Base-by-base conservation (phyloP, 1,140 invertebrate genomes). In the Nomia melanderi region DNA sequence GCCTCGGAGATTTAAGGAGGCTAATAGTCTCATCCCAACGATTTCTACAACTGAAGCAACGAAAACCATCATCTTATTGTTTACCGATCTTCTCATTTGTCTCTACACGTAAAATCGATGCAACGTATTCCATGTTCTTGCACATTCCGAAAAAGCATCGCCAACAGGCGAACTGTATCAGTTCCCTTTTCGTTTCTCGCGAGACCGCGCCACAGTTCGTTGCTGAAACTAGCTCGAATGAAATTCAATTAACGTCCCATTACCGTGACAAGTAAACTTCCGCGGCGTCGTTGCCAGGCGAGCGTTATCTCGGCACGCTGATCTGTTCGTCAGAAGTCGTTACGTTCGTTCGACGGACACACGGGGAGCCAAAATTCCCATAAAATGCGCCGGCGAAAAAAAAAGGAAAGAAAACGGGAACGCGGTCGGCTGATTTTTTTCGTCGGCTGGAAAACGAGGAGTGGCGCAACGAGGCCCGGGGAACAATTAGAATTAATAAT, bases 401-500 rank as follows among this genome's bases (percentile, higher is more conserved):
- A n/a, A 20, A 50, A n/a, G 7, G 47, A 50, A n/a, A 6, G 7
- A n/a, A 50, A 50, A 50, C 47, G 5, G 33, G 8, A 11, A 36
- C 57, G 31, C n/a, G 53, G 57, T 12, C 7, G 20, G 1, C 1
- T 64, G 44, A n/a, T 60, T n/a, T 36, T 36, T 36, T 62, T 6
- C 9, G 41, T 29, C n/a, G 17, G 23, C n/a, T 54, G 20, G 23
- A 20, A 29, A 70, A 39, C 75, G 57, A 70, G 31, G 20, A 33
- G 57, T 59, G 29, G 57, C 31, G 57, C 9, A 36, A 36, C 7
- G 4, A 25, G 31, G 44, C 23, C 41, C 27, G 9, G 41, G 39
- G 23, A 53, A 47, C 31, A 50, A 59, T 67, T 66, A 63, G 65
- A 77, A 82, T 74, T 85, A 83, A 83, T 83, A 83, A 83, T 83